Conservation (phyloP, 2,113 vertebrate species). For the Murina feae region DNA sequence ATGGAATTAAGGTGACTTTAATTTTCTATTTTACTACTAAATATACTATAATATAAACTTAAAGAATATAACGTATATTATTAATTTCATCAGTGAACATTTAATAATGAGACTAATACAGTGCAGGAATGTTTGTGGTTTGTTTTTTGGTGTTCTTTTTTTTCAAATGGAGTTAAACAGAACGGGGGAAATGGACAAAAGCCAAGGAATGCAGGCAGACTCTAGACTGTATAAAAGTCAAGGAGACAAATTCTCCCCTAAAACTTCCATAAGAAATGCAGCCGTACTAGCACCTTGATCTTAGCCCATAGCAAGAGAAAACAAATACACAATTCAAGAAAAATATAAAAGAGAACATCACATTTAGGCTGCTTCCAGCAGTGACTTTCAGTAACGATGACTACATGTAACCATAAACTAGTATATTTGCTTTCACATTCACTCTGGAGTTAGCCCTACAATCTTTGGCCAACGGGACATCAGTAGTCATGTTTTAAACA, state of each 20-base stretch:
- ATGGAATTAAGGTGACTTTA: background rate
- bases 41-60: background rate
- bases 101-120: background rate
- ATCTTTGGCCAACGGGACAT: background rate
- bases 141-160: background rate
- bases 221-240: background rate
- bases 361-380: background rate
- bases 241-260: background rate
- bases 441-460: background rate
- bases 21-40: background rate
- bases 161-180: background rate
- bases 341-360: background rate
- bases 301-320: background rate
- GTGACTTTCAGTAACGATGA: background rate
- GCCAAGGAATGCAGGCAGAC: background rate
- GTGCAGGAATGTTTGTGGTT: background rate
- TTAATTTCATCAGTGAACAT: background rate
- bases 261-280: background rate
- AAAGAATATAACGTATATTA: background rate
- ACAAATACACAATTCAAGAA: background rate
- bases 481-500: background rate
- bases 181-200: background rate
- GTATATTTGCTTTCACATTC: background rate
- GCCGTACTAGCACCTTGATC: background rate
- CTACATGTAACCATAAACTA: background rate